phyloP scores from a whole-genome alignment of 2,797 vertebrate species.

The Sardinella longiceps region DNA sequence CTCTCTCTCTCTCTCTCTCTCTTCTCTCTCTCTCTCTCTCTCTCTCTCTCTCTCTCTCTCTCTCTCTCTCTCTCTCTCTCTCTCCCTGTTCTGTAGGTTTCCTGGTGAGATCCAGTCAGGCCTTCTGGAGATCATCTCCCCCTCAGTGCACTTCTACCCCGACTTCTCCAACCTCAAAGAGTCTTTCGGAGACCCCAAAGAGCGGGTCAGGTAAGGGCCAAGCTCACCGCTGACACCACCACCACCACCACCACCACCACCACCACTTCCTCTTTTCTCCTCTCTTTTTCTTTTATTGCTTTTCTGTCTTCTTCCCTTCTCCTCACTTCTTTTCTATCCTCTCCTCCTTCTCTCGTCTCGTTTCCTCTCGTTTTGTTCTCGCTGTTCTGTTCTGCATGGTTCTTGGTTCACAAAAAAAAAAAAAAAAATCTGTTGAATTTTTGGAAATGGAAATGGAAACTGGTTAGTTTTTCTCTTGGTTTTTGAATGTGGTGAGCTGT shows the following conservation, averaged over 20 bases:
- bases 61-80: slow-evolving; percentile 21
- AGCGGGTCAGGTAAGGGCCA: slow-evolving; percentile 88
- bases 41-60: slow-evolving; percentile 3
- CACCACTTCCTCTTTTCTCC: not conserved
- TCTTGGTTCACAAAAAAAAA: not conserved
- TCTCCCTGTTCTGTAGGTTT: slow-evolving; percentile 76
- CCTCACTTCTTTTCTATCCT: not conserved
- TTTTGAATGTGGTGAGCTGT: not conserved
- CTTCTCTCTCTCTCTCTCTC: no score
- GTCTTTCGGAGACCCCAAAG: slow-evolving; percentile 96
- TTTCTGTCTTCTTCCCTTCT: not conserved
- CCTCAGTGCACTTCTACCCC: slow-evolving; percentile 94
- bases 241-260: not conserved
- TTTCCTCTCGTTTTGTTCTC: not conserved
- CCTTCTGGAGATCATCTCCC: slow-evolving; percentile 94
- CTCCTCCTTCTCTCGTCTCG: not conserved
- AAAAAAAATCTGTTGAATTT: not conserved
- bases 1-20: slow-evolving; percentile 26
- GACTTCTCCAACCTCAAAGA: slow-evolving; percentile 93
- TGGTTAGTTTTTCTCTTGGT: not conserved
- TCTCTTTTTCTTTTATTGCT: not conserved
- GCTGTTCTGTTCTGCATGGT: not conserved
- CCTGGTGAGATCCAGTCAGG: slow-evolving; percentile 93
- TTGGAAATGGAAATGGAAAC: not conserved
- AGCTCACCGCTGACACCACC: not conserved